Percentiles rank a stretch among this genome's conserved stretches.
phyloP scores from a whole-genome alignment of 23 tunicate species.

The Diplosoma virens region DNA sequence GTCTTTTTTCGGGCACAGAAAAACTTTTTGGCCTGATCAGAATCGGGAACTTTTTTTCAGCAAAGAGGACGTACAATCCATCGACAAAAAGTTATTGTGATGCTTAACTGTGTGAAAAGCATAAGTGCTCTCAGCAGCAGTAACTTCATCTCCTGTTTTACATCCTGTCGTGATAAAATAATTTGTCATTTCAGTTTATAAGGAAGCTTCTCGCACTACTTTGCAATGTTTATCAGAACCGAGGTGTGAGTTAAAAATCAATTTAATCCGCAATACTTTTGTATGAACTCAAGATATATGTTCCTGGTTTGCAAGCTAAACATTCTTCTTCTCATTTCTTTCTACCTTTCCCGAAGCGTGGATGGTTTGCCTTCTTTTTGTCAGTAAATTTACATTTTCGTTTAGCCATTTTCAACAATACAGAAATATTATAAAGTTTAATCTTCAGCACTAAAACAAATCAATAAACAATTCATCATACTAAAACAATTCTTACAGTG shows the following conservation, averaged over 20 bases:
- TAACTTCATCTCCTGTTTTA: slow-evolving; percentile 19
- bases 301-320: background rate
- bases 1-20: background rate
- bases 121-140: slow-evolving; percentile 15
- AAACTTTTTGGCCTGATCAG: slow-evolving; percentile 14
- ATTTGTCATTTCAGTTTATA: slow-evolving; percentile 6
- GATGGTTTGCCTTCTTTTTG: background rate
- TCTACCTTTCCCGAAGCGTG: background rate
- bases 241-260: background rate
- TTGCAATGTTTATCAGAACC: background rate
- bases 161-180: slow-evolving; percentile 12
- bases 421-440: too few species aligned
- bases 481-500: too few species aligned
- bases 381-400: background rate
- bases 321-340: slow-evolving; percentile 13
- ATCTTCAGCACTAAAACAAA: too few species aligned
- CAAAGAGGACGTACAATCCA: slow-evolving; percentile 29
- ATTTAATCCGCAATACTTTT: background rate
- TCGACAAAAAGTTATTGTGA: slow-evolving; percentile 26
- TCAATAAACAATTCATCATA: too few species aligned
- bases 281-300: background rate
- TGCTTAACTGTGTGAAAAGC: slow-evolving; percentile 40
- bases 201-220: background rate
- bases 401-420: background rate
- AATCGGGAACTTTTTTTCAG: slow-evolving; percentile 27